Evolutionary conservation across 1,140 invertebrate genomes (phyloP).

Genomic region (Saccostrea cuccullata): DNA sequence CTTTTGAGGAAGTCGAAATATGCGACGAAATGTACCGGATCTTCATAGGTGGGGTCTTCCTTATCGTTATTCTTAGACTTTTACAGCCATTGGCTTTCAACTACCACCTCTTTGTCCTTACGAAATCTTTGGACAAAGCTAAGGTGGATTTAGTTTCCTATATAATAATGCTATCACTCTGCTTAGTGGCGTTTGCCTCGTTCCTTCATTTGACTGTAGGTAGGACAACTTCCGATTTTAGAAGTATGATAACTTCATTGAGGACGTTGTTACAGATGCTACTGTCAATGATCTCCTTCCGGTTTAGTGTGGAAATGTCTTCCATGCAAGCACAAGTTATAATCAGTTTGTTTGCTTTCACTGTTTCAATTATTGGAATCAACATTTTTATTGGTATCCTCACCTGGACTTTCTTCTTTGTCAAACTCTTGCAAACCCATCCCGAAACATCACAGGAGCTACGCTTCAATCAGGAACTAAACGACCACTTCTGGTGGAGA

Average conservation of each 20-base stretch:
- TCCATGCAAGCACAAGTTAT: background rate
- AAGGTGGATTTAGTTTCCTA: slow-evolving; percentile 35
- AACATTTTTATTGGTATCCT: slow-evolving; percentile 43
- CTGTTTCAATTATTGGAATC: slow-evolving; percentile 34
- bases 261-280: background rate
- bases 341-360: slow-evolving; percentile 31
- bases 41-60: slow-evolving; percentile 47
- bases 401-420: background rate
- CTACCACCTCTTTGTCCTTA: slow-evolving; percentile 57
- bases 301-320: slow-evolving; percentile 2
- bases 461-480: slow-evolving; percentile 29
- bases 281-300: slow-evolving; percentile 17
- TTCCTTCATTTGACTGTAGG: slow-evolving; percentile 53
- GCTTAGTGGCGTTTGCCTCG: slow-evolving; percentile 51
- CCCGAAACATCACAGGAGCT: background rate
- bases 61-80: slow-evolving; percentile 54
- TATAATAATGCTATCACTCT: slow-evolving; percentile 36
- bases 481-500: slow-evolving; percentile 41
- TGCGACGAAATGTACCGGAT: slow-evolving; percentile 54
- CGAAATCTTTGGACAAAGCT: slow-evolving; percentile 40
- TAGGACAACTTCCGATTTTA: slow-evolving; percentile 25
- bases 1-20: slow-evolving; percentile 53
- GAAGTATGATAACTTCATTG: background rate
- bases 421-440: background rate
- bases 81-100: slow-evolving; percentile 57